These are phyloP conservation scores for Loxodonta africana DNA, from an alignment of 2,113 vertebrate genomes.

Conservation along the genomic window DNA sequence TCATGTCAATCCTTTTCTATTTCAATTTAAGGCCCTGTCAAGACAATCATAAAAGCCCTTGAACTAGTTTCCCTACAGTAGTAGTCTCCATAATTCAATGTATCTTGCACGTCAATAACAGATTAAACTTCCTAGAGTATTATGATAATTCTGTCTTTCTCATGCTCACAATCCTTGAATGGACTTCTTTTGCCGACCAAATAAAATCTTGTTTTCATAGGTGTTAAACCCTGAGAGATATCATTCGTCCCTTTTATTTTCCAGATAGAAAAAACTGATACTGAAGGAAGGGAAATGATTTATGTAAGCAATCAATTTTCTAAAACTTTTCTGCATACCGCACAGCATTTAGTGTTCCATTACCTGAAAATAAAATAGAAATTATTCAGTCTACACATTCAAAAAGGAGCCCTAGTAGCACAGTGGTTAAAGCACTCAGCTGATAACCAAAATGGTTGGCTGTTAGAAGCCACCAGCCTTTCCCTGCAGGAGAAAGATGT, in stretches of 20 bases:
- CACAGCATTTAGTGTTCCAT: not conserved
- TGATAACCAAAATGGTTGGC: too few relatives aligned
- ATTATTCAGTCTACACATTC: not conserved
- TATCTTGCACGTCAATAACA: not conserved
- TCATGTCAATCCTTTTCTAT: not conserved
- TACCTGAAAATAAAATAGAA: conserved; percentile 11
- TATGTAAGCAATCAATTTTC: not conserved
- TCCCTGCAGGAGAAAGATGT: too few relatives aligned
- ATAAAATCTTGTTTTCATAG: not conserved
- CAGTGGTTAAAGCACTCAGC: too few relatives aligned
- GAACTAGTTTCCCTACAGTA: not conserved
- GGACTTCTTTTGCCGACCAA: not conserved
- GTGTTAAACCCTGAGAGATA: not conserved
- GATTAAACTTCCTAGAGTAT: not conserved
- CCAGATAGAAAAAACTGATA: not conserved
- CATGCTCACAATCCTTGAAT: not conserved
- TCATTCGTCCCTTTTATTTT: not conserved
- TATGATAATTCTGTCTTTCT: not conserved
- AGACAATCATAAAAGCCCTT: not conserved
- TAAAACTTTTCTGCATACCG: not conserved
- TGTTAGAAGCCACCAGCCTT: too few relatives aligned
- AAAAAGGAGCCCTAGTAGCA: too few relatives aligned
- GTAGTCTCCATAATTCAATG: not conserved
- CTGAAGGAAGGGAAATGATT: not conserved
- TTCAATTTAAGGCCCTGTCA: not conserved